Evolutionary conservation across 35 echinoderm and acorn worm species (phyloP).

Genomic region (Diadema setosum): DNA sequence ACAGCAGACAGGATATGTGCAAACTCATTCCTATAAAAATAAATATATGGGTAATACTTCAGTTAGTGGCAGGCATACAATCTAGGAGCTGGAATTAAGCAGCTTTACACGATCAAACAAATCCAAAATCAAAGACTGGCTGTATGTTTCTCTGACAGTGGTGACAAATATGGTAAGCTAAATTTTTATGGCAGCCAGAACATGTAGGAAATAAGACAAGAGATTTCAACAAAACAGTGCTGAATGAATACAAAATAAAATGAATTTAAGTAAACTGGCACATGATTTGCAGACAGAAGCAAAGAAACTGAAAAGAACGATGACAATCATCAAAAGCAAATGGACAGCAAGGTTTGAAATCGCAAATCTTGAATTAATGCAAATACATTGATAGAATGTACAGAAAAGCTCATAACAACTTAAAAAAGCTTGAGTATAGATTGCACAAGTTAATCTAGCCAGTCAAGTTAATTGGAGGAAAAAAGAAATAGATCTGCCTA

Average conservation of each 20-base stretch:
- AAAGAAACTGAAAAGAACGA: neutral
- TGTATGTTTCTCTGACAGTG: no score
- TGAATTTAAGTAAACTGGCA: conserved; percentile 4
- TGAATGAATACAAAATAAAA: neutral
- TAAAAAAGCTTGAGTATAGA: conserved; percentile 1
- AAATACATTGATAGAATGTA: neutral
- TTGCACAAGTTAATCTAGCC: neutral
- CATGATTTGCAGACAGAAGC: neutral
- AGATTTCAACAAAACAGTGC: neutral
- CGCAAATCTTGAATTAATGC: neutral
- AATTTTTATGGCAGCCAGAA: no score
- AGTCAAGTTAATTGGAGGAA: no score
- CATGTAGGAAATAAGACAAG: neutral
- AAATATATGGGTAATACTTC: no score
- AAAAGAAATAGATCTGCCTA: no score
- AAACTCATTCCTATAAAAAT: no score
- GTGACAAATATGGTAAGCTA: no score
- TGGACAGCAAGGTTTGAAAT: neutral
- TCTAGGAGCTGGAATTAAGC: no score
- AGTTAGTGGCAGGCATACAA: no score
- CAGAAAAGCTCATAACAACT: neutral
- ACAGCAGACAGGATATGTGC: no score
- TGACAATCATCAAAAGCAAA: neutral
- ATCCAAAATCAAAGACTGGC: no score
- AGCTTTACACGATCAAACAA: no score